Percentiles rank a stretch among this genome's conserved stretches.
These are phyloP conservation scores for Platichthys flesus DNA, from an alignment of 2,113 vertebrate species.

Conservation along the genomic window DNA sequence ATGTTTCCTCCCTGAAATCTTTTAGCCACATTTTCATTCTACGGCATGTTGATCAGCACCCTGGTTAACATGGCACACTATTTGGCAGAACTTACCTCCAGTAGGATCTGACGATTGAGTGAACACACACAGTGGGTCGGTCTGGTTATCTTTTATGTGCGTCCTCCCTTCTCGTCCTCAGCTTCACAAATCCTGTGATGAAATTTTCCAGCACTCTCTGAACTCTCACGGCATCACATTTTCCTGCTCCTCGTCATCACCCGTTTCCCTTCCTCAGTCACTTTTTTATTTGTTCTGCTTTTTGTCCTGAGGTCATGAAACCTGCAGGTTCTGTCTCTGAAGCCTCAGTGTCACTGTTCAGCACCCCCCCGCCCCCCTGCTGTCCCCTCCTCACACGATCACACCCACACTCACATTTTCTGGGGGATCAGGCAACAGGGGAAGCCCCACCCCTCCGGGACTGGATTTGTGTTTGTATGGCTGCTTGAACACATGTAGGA, in stretches of 20 bases:
- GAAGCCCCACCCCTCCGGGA: slow-evolving; percentile 61
- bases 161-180: slow-evolving; percentile 34
- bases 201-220: slow-evolving; percentile 50
- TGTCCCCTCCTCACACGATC: slow-evolving; percentile 8
- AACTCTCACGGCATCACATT: slow-evolving; percentile 62
- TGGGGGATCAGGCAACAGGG: slow-evolving; percentile 17
- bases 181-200: slow-evolving; percentile 35
- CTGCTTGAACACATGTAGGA: neutral
- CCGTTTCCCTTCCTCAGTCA: slow-evolving; percentile 18
- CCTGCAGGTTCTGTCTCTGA: slow-evolving; percentile 10
- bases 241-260: slow-evolving; percentile 57
- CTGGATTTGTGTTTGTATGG: slow-evolving; percentile 32
- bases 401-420: slow-evolving; percentile 34
- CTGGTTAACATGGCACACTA: neutral
- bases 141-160: slow-evolving; percentile 45
- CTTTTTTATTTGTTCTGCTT: neutral
- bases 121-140: slow-evolving; percentile 4
- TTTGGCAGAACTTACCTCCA: slow-evolving; percentile 53
- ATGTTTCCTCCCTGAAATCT: neutral
- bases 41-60: neutral
- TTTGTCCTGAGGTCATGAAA: slow-evolving; percentile 31
- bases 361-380: neutral
- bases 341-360: slow-evolving; percentile 4
- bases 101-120: slow-evolving; percentile 10
- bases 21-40: neutral